These are phyloP conservation scores for Antennarius maculatus DNA, from an alignment of 2,797 vertebrate species.

Conservation along the genomic window DNA sequence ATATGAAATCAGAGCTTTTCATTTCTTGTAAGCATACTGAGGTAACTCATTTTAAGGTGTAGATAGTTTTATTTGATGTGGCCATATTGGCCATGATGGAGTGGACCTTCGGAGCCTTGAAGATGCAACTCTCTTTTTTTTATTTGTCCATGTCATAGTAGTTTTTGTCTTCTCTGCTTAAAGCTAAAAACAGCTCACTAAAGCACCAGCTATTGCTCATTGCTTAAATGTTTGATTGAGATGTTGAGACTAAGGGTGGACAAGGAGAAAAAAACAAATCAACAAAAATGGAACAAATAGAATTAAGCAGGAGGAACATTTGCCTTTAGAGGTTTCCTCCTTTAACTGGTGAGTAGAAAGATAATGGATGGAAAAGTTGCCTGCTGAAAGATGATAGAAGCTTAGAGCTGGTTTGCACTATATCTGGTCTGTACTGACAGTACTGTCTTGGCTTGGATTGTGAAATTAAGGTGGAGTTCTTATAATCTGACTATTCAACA, in stretches of 20 bases:
- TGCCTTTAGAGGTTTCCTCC: slow-evolving; percentile 54
- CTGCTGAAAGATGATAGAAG: slow-evolving; percentile 68
- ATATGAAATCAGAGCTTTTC: slow-evolving; percentile 17
- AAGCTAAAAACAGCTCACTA: slow-evolving; percentile 32
- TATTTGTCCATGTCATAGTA: slow-evolving; percentile 42
- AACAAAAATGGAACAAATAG: slow-evolving; percentile 25
- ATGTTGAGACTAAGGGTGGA: slow-evolving; percentile 22
- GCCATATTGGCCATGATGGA: slow-evolving; percentile 24
- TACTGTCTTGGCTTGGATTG: slow-evolving; percentile 57
- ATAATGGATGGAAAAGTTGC: slow-evolving; percentile 60
- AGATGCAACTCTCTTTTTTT: slow-evolving; percentile 27
- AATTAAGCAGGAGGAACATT: slow-evolving; percentile 15
- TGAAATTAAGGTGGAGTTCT: slow-evolving; percentile 67
- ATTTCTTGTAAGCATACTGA: background rate
- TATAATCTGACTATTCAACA: slow-evolving; percentile 75
- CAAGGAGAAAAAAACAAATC: slow-evolving; percentile 5
- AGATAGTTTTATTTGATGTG: slow-evolving; percentile 22
- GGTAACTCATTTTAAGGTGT: background rate
- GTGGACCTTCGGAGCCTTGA: slow-evolving; percentile 5
- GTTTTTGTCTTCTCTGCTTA: slow-evolving; percentile 38
- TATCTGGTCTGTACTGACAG: slow-evolving; percentile 60
- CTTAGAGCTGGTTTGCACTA: slow-evolving; percentile 54
- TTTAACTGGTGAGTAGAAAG: slow-evolving; percentile 47
- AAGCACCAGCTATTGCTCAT: slow-evolving; percentile 14
- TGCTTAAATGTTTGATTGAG: slow-evolving; percentile 40